Evolutionary conservation across 2,888 invertebrate species (phyloP).

Genomic region (Ptychoptera albimana): DNA sequence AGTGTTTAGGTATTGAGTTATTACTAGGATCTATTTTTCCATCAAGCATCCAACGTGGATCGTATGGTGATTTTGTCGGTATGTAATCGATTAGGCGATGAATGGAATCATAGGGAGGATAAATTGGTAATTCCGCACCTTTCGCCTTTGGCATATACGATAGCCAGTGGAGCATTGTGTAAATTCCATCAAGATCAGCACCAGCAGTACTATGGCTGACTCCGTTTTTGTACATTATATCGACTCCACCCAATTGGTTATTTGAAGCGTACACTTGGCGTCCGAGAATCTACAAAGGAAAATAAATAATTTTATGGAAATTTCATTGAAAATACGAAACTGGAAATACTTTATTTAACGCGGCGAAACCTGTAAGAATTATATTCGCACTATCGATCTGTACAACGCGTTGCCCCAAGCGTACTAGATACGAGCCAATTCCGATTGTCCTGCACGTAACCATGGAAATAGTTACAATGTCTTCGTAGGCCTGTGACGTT

Average conservation of each 20-base stretch:
- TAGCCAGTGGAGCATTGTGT: conserved; percentile 80
- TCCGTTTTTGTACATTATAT: conserved; percentile 99
- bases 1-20: conserved; percentile 11
- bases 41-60: conserved; percentile 82
- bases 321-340: no score
- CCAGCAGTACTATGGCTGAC: conserved; percentile 81
- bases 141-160: conserved; percentile 71
- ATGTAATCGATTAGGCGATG: conserved; percentile 70
- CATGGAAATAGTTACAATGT: conserved; percentile 90
- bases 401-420: conserved; percentile 77
- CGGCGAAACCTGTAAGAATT: conserved; percentile 91
- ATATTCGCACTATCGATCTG: conserved; percentile 97
- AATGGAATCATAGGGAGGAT: conserved; percentile 58
- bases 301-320: no score
- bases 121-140: conserved; percentile 50
- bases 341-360: conserved; percentile 58
- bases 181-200: conserved; percentile 78
- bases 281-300: conserved; percentile 47
- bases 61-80: conserved; percentile 85
- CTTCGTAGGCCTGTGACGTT: conserved; percentile 88
- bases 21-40: conserved; percentile 46
- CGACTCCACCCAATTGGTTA: conserved; percentile 95
- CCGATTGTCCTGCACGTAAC: conserved; percentile 96
- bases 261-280: conserved; percentile 98
- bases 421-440: conserved; percentile 91